Evolutionary conservation across 1,140 invertebrate genomes (phyloP).

Genomic region (Latrodectus geometricus): DNA sequence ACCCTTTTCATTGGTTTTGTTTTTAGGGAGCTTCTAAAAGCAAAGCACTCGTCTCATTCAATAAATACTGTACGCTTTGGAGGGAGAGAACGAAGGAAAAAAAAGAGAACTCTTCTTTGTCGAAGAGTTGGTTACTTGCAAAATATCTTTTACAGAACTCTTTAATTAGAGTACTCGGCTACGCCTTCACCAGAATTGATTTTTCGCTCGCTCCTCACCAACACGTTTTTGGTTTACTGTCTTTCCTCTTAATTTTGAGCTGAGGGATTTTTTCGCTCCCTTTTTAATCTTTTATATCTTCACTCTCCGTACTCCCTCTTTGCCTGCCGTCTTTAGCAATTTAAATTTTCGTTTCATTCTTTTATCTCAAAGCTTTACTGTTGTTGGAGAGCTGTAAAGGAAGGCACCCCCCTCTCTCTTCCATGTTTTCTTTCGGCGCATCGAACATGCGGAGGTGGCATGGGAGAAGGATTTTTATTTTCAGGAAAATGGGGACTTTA

Average conservation of each 20-base stretch:
- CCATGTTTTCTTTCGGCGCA: conserved; percentile 37
- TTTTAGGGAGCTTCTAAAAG: conserved; percentile 17
- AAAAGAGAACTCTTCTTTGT: conserved; percentile 33
- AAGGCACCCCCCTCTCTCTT: conserved; percentile 25
- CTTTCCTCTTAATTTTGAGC: conserved; percentile 56
- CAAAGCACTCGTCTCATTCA: conserved; percentile 6
- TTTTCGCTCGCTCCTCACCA: conserved; percentile 43
- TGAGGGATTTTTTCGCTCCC: conserved; percentile 40
- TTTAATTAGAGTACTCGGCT: conserved; percentile 48
- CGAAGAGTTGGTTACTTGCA: not conserved
- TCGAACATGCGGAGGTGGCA: not conserved
- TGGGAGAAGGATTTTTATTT: conserved; percentile 29
- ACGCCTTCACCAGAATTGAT: conserved; percentile 41
- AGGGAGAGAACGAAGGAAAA: conserved; percentile 12
- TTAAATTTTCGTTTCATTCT: conserved; percentile 60
- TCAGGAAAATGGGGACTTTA: not conserved
- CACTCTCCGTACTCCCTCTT: conserved; percentile 7
- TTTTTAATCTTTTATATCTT: conserved; percentile 59
- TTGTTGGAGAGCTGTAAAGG: conserved; percentile 50
- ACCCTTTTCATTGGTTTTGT: conserved; percentile 14
- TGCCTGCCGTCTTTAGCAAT: conserved; percentile 48
- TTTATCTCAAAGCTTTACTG: conserved; percentile 33
- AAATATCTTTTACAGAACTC: conserved; percentile 56
- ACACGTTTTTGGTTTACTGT: conserved; percentile 58
- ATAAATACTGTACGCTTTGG: conserved; percentile 15